These are phyloP conservation scores for Peromyscus leucopus DNA, from an alignment of 2,113 vertebrate species.

Conservation along the genomic window DNA sequence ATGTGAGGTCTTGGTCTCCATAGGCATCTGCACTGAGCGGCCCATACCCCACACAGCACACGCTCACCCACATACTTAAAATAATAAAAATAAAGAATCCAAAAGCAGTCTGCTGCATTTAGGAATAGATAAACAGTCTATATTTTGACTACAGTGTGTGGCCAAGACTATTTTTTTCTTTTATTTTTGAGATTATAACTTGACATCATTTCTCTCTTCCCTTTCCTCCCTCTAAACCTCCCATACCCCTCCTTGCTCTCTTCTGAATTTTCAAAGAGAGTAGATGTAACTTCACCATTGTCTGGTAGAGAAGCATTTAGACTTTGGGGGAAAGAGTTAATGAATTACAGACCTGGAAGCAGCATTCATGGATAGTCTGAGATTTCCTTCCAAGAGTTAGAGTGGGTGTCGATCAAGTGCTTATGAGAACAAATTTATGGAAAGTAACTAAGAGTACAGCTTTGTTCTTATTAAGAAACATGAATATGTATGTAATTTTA, in stretches of 20 bases:
- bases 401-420: conserved; percentile 85
- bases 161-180: background rate
- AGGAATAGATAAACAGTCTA: conserved; percentile 59
- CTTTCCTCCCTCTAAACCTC: too few species aligned
- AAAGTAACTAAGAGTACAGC: conserved; percentile 88
- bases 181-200: background rate
- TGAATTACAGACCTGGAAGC: conserved; percentile 81
- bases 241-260: background rate
- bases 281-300: conserved; percentile 69
- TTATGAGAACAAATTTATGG: conserved; percentile 88
- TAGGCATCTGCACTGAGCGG: too few species aligned
- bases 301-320: conserved; percentile 66
- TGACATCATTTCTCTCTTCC: background rate
- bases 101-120: conserved; percentile 7
- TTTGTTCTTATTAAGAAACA: conserved; percentile 89
- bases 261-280: conserved; percentile 45
- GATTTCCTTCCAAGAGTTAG: conserved; percentile 80
- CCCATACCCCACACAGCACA: background rate
- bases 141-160: conserved; percentile 18
- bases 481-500: conserved; percentile 91
- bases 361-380: conserved; percentile 73
- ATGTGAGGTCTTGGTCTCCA: background rate
- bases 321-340: conserved; percentile 77
- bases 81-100: background rate
- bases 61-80: background rate